Percentiles rank a stretch among this genome's conserved stretches.
These are phyloP conservation scores for Paragorgia papillata DNA, from an alignment of 92 coral and sea anemone species.

Conservation along the genomic window DNA sequence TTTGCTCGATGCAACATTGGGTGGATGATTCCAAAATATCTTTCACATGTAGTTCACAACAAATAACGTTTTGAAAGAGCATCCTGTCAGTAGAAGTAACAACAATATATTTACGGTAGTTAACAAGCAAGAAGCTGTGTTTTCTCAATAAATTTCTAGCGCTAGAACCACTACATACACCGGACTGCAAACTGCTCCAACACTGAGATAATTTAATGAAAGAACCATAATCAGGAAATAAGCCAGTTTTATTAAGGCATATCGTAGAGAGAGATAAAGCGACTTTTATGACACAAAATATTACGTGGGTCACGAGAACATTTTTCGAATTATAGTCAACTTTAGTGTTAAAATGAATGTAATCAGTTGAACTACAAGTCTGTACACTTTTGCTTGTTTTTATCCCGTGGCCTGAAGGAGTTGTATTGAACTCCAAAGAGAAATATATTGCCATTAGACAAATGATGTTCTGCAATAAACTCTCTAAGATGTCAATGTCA, in stretches of 20 bases:
- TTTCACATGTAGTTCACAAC: conserved; percentile 26
- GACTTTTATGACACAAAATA: no score
- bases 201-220: background rate
- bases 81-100: conserved; percentile 12
- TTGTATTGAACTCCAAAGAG: no score
- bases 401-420: no score
- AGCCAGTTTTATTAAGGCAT: background rate
- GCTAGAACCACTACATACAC: background rate
- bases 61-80: conserved; percentile 11
- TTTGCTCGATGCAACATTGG: conserved; percentile 15
- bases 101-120: background rate
- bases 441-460: no score
- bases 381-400: no score
- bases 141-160: background rate
- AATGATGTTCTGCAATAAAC: no score
- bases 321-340: no score
- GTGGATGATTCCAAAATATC: conserved; percentile 5
- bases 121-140: background rate
- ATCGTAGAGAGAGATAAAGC: no score
- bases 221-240: conserved; percentile 31
- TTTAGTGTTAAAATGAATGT: no score
- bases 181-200: conserved; percentile 10
- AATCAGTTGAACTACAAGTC: no score
- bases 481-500: no score
- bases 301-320: no score